Conservation (phyloP, 2,888 invertebrate species). For the Agriopis leucophaearia region DNA sequence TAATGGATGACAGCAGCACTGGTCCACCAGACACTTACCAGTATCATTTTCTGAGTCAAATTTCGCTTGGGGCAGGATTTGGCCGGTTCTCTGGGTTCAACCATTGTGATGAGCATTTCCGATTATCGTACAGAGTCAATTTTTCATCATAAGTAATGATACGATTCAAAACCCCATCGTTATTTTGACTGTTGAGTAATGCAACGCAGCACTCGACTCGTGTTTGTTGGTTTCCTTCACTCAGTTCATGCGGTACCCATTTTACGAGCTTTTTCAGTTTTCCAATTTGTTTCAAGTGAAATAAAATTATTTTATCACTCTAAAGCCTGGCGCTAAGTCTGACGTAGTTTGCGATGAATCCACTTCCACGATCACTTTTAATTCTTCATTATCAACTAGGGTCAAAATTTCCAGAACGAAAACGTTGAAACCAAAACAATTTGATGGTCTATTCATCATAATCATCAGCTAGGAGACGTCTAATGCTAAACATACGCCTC, state of each 20-base stretch:
- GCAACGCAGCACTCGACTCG: constrained; percentile 34
- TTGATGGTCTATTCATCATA: too few relatives aligned
- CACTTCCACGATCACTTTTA: constrained; percentile 41
- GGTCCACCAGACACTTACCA: constrained; percentile 38
- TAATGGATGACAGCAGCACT: constrained; percentile 39
- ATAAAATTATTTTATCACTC: not conserved
- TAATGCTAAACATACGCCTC: too few relatives aligned
- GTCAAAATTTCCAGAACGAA: constrained; percentile 44
- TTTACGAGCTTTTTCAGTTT: constrained; percentile 40
- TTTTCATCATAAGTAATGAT: constrained; percentile 44
- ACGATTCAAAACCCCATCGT: constrained; percentile 36
- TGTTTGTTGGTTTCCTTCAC: constrained; percentile 32
- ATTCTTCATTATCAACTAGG: constrained; percentile 27
- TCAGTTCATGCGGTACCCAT: constrained; percentile 40
- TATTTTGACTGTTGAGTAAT: constrained; percentile 39
- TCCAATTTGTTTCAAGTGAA: constrained; percentile 39
- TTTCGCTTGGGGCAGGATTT: not conserved
- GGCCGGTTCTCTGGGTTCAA: constrained; percentile 45
- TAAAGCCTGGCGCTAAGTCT: not conserved
- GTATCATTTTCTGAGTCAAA: constrained; percentile 41
- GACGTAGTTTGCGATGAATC: constrained; percentile 16
- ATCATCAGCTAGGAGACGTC: too few relatives aligned
- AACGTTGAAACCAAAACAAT: too few relatives aligned
- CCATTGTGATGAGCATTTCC: constrained; percentile 45
- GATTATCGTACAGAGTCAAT: constrained; percentile 42